These are phyloP conservation scores for Yoshiicerus persimilis DNA, from an alignment of 1,140 invertebrate species.

Conservation along the genomic window DNA sequence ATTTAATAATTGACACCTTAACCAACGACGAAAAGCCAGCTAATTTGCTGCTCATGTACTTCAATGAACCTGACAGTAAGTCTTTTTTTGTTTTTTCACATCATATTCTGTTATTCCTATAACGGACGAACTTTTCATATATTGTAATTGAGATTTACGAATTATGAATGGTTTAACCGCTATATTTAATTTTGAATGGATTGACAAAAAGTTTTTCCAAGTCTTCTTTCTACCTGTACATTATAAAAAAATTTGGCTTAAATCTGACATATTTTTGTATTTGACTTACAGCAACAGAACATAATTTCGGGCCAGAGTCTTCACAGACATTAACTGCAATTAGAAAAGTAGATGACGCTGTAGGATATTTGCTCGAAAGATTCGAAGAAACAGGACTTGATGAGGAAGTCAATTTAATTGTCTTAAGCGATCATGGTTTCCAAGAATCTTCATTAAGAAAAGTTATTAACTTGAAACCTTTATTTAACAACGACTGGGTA, in stretches of 20 bases:
- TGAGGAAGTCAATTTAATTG: not conserved
- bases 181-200: no score
- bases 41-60: constrained; percentile 12
- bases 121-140: no score
- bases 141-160: no score
- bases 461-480: constrained; percentile 59
- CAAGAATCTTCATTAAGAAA: constrained; percentile 57
- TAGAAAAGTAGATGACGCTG: not conserved
- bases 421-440: constrained; percentile 52
- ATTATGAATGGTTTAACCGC: no score
- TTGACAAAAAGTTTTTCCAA: no score
- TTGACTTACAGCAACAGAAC: no score
- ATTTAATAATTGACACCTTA: not conserved
- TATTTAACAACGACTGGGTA: constrained; percentile 55
- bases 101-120: no score
- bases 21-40: constrained; percentile 1
- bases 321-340: not conserved
- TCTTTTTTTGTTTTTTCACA: no score
- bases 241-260: no score
- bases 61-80: not conserved
- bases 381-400: not conserved
- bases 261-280: no score
- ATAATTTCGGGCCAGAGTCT: not conserved
- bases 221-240: no score
- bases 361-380: not conserved